Conservation (phyloP, 2,113 vertebrate species). For the Atlantisia rogersi region DNA sequence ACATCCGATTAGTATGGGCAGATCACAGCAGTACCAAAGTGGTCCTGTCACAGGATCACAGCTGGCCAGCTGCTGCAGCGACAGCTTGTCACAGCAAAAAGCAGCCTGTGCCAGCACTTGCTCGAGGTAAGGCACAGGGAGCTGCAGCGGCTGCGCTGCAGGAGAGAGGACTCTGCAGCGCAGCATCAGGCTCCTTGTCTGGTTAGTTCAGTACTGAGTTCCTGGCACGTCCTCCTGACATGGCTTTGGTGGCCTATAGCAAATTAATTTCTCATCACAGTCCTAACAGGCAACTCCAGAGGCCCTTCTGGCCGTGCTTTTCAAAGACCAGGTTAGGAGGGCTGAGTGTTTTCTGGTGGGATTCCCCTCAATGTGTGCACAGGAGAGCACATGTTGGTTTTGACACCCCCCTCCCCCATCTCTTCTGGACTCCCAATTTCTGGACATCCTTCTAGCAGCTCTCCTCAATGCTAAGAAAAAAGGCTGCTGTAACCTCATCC, state of each 20-base stretch:
- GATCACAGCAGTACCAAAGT: background rate
- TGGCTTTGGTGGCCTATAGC: background rate
- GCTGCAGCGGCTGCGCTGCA: background rate
- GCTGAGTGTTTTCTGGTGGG: background rate
- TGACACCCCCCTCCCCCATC: background rate
- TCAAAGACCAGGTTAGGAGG: background rate
- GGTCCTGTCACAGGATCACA: background rate
- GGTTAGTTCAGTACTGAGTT: background rate
- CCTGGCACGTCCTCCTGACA: background rate
- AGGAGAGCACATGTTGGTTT: background rate
- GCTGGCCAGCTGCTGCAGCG: background rate
- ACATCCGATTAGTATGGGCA: background rate
- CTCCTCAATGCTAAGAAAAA: background rate
- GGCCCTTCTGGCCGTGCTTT: accelerated
- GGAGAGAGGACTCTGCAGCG: background rate
- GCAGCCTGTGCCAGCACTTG: background rate
- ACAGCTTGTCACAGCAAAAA: background rate
- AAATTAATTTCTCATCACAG: background rate
- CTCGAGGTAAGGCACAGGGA: background rate
- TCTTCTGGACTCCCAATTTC: background rate
- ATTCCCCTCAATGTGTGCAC: accelerated
- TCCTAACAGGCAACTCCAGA: background rate
- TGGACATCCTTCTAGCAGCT: background rate
- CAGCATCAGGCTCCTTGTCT: background rate
- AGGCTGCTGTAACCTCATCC: background rate